Base-by-base conservation (phyloP, 2,888 invertebrate genomes). In the Nemoura dubitans region DNA sequence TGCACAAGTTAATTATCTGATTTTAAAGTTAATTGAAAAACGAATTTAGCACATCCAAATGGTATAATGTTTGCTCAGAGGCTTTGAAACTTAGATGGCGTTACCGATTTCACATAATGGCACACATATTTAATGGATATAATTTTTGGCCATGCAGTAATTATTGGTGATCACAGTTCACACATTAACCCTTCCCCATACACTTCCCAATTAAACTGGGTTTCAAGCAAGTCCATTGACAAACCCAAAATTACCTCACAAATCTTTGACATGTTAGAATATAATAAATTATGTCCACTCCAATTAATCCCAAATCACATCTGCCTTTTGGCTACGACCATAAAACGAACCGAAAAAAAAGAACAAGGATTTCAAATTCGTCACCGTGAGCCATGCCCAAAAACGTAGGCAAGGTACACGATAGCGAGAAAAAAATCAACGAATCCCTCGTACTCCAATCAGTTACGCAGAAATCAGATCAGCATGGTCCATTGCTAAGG, bases 1-100 rank as follows among this genome's bases (percentile, higher is more conserved):
- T 59, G 21, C 59, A 59, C 59, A 59, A 59, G 59, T 21, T 59
- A 59, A 59, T 59, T 59, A 59, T 59, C 59, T 59, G 59, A 59
- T 59, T 59, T 59, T 59, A 59, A 59, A 59, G 59, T 59, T 59
- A 59, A 59, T 59, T 59, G 59, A 59, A 59, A 59, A 59, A 10
- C 21, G 59, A 16, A 59, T 59, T 59, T 59, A 59, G 59, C 59
- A 59, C 59, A 59, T 59, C 59, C 21, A 59, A 10, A 36, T 7
- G 59, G 59, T 59, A 59, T 59, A 3, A 21, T 59, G 21, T 59
- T 59, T 59, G 59, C 21, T n/a, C 21, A 59, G 14, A 59, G 59
- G 21, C 59, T 59, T 59, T 21, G 59, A 59, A 16, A 59, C 14
- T 59, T 7, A 59, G 59, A 59, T 59, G 59, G 59, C 21, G 59